A percentile compares a stretch with the other conserved stretches of the same genome.
Conservation (phyloP, 2,113 vertebrate genomes). For the Pan troglodytes region NHGRI_mPanTro3-v2.1_pri NC_072408.2:27794001-27794500, state of each 20-base stretch:
- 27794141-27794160: slow-evolving; percentile 94
- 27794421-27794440: neutral
- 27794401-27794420: rapidly evolving
- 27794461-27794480: neutral
- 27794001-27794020: neutral
- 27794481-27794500: neutral
- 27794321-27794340: slow-evolving; percentile 82
- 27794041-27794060: neutral
- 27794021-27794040: neutral
- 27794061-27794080: neutral
- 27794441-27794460: neutral
- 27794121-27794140: slow-evolving; percentile 91
- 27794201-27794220: slow-evolving; percentile 98
- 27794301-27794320: slow-evolving; percentile 89
- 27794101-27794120: neutral
- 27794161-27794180: slow-evolving; percentile 99
- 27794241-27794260: slow-evolving; percentile 97
- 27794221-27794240: slow-evolving; percentile 98
- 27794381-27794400: slow-evolving; percentile 85
- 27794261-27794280: slow-evolving; percentile 94
- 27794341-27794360: slow-evolving; percentile 69
- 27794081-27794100: neutral
- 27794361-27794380: slow-evolving; percentile 91
- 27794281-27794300: slow-evolving; percentile 90
- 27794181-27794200: slow-evolving; percentile 96